Evolutionary conservation across 2,888 invertebrate species (phyloP), one percentile per base, ranked within the genome.

Genomic region (Mechanitis messenoides): DNA sequence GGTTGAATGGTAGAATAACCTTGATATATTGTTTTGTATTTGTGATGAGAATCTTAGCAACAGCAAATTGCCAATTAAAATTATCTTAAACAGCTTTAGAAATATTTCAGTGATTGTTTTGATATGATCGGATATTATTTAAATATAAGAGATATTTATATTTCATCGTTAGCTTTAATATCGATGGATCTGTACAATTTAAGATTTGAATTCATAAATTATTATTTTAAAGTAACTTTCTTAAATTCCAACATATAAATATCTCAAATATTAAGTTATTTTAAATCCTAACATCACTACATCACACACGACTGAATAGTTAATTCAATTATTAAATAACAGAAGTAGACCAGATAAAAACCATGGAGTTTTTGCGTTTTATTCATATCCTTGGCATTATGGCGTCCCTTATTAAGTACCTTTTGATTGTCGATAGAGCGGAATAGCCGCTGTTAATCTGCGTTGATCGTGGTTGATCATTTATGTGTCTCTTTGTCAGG

Each of bases 381-480:
- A 67, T 69, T 69, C 66, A 66, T 69, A 63, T 67, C 56, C 61
- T 64, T 35, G 35, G 60, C 45, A 64, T 55, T 65, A 60, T 63
- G 63, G 53, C 60, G 60, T 67, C 68, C 67, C 65, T 65, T 67
- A 75, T 76, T 75, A 79, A 75, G 74, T 73, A 72, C 71, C 77
- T 75, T 81, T 87, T 84, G 81, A 79, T 75, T 76, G 75, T 74
- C 83, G 75, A 79, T 77, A 78, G 81, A 80, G 84, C 85, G 84
- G 74, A 78, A 81, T 77, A 81, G 75, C 75, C 78, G 78, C 68
- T 69, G 75, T 77, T 85, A 84, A 85, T 85, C 83, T 81, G 77
- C 69, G 79, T 76, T 83, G 84, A 83, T 85, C 82, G 81, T 83
- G 70, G 79, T 76, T 83, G 84, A 83, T 85, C 82, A 81, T 83